Percentiles rank a stretch among this genome's conserved stretches.
These are phyloP conservation scores for Fopius arisanus DNA, from an alignment of 1,140 invertebrate genomes.

Conservation along the genomic window DNA sequence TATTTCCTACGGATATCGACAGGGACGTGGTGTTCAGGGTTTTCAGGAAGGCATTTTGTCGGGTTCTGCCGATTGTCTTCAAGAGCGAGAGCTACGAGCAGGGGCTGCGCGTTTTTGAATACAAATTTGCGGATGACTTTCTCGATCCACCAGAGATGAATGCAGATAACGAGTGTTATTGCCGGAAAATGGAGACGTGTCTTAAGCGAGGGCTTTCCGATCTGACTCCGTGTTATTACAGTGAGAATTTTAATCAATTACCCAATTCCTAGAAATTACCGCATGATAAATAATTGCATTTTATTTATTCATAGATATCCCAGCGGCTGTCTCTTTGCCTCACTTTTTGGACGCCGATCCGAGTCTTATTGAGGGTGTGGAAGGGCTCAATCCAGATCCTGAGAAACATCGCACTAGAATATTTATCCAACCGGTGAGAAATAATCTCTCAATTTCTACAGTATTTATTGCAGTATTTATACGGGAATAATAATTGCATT, in stretches of 20 bases:
- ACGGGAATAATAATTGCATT: too few relatives aligned
- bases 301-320: conserved; percentile 67
- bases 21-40: conserved; percentile 66
- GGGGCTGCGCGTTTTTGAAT: conserved; percentile 61
- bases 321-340: conserved; percentile 76
- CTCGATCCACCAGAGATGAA: conserved; percentile 67
- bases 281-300: not conserved
- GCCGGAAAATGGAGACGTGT: conserved; percentile 63
- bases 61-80: conserved; percentile 69
- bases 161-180: conserved; percentile 72
- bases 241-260: conserved; percentile 62
- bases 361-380: conserved; percentile 69
- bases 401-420: conserved; percentile 66
- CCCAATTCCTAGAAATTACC: not conserved
- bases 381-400: conserved; percentile 71
- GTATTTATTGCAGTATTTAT: too few relatives aligned
- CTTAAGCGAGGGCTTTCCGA: conserved; percentile 71
- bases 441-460: too few relatives aligned
- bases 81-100: conserved; percentile 44
- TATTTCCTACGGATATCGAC: conserved; percentile 68
- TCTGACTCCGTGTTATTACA: conserved; percentile 77
- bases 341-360: conserved; percentile 80
- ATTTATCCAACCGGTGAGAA: conserved; percentile 67
- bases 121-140: conserved; percentile 64
- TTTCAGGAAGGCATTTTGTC: conserved; percentile 75